Base-by-base conservation (phyloP, 2,888 invertebrate genomes). In the Dysmachus trigonus region DNA sequence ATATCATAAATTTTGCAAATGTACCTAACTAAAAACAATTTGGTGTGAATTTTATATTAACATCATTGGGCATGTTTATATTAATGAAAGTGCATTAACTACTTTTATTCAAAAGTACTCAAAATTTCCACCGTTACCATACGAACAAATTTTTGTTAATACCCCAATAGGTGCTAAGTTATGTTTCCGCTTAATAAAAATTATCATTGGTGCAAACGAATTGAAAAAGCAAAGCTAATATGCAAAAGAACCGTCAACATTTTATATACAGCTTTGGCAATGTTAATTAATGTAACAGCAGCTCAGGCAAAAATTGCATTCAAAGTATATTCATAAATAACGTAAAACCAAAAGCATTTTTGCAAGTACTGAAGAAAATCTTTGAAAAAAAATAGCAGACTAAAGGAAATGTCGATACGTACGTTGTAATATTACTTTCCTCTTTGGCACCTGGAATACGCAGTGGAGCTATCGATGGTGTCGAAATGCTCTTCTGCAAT, bases 401-500 rank as follows among this genome's bases (percentile, higher is more conserved):
- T 62, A 27, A 22, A 62, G 7, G 27, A 10, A 27, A 27, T 10
- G 2, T 41, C 10, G 22, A 27, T 62, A 93, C 94, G 94, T 92
- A 94, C 94, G 93, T 92, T 88, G 93, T 93, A 85, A 94, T 89
- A 86, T 88, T 89, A 86, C 88, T 89, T 86, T 92, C 92, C 90
- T 94, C 92, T 90, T 94, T 94, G 88, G 94, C 94, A 85, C 93
- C 93, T 88, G 94, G 92, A 89, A 94, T 94, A 87, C 94, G 92
- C 38, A 94, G 94, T 41, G 96, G 96, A 81, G 97, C 96, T 87
- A 97, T 97, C 88, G 97, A 97, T 81, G 97, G 97, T 83, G 97
- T 97, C 22, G 97, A 97, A 86, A 97, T 96, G 82, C 97, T 97
- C 93, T 97, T 97, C 92, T 97, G 97, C 83, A 97, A 93, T 86